Conservation (phyloP, 2,797 vertebrate genomes). For the Geotria australis region DNA sequence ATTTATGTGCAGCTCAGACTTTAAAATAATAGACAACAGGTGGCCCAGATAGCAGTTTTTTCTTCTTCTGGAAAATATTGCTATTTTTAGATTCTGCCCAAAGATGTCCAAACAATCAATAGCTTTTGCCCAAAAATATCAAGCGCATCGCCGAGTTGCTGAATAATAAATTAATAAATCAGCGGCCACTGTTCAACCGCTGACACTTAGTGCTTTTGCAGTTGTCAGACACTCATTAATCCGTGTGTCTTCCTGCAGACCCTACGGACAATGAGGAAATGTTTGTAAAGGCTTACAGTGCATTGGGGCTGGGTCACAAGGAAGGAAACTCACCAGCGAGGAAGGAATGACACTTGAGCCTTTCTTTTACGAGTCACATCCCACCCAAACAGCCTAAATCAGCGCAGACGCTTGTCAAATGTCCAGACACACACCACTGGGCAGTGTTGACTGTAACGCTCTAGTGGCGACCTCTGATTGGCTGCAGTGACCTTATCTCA, state of each 20-base stretch:
- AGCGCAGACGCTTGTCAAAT: slow-evolving; percentile 27
- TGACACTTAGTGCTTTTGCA: no score
- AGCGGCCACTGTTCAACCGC: no score
- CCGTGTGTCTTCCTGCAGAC: no score
- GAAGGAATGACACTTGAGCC: slow-evolving; percentile 17
- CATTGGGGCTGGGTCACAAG: no score
- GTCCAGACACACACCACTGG: slow-evolving; percentile 24
- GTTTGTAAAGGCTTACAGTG: no score
- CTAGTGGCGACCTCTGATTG: slow-evolving; percentile 57
- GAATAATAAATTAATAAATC: no score
- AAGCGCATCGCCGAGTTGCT: no score
- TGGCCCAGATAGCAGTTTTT: slow-evolving; percentile 44
- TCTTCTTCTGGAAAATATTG: slow-evolving; percentile 23
- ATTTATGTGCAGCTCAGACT: slow-evolving; percentile 99
- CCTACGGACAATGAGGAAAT: no score
- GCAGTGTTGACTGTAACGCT: slow-evolving; percentile 55
- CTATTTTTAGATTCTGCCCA: slow-evolving; percentile 19
- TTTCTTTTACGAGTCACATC: slow-evolving; percentile 41
- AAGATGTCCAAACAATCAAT: slow-evolving; percentile 6
- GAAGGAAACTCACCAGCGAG: slow-evolving; percentile 10
- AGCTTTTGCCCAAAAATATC: no score
- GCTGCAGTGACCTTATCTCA: slow-evolving; percentile 45
- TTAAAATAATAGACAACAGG: slow-evolving; percentile 99
- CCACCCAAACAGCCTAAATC: slow-evolving; percentile 62
- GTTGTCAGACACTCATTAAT: no score